Conservation (phyloP, 2,797 vertebrate species). For the Malacoraja senta region DNA sequence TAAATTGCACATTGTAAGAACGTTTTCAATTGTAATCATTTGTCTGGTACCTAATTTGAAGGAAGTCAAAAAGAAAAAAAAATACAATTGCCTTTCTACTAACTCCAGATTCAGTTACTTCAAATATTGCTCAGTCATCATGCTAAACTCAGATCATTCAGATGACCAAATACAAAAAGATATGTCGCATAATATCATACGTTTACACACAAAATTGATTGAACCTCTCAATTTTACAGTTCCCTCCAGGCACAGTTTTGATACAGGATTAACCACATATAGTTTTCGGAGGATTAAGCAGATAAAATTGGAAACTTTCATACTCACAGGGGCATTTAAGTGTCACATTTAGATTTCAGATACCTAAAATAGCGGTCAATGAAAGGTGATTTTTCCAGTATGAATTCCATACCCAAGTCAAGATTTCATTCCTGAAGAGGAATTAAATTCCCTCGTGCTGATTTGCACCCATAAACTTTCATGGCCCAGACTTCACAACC, state of each 20-base stretch:
- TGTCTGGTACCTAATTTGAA: background rate
- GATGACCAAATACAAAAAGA: background rate
- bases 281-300: conserved; percentile 14
- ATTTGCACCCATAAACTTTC: background rate
- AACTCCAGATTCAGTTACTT: background rate
- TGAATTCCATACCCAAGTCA: background rate
- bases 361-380: background rate
- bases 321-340: conserved; percentile 13
- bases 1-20: background rate
- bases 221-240: background rate
- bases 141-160: background rate
- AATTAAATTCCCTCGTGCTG: background rate
- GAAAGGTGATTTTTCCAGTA: background rate
- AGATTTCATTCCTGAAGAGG: background rate
- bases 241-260: conserved; percentile 25
- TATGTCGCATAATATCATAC: background rate
- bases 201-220: conserved; percentile 6
- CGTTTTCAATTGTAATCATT: background rate
- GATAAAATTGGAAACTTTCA: conserved; percentile 25
- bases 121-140: background rate
- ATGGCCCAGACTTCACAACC: background rate
- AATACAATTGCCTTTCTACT: background rate
- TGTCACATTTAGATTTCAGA: conserved; percentile 11
- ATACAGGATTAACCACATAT: conserved; percentile 28
- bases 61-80: background rate